Conservation (phyloP, 2,888 invertebrate genomes). For the Mythimna pallens region DNA sequence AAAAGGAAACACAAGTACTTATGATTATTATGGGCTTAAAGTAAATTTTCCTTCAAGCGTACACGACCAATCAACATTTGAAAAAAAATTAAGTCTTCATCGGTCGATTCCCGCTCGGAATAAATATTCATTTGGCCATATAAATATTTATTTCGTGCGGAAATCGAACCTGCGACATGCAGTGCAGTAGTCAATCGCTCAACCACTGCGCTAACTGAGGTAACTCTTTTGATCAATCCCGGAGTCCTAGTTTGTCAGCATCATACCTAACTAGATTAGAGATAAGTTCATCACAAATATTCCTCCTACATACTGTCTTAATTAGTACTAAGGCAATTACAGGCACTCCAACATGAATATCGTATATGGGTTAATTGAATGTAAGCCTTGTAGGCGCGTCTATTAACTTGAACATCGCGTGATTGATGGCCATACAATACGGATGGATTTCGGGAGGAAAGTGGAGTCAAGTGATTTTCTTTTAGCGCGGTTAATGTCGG, state of each 20-base stretch:
- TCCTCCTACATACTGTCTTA: constrained; percentile 32
- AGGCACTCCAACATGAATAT: constrained; percentile 51
- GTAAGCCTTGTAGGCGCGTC: constrained; percentile 39
- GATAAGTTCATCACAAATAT: constrained; percentile 20
- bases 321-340: constrained; percentile 50
- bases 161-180: no score
- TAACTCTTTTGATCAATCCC: no score
- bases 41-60: no score
- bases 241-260: not conserved
- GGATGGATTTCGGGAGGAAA: constrained; percentile 43
- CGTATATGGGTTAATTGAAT: constrained; percentile 57
- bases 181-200: no score
- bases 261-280: constrained; percentile 29
- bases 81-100: no score
- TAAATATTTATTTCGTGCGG: no score
- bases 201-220: no score
- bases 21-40: no score
- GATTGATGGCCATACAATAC: constrained; percentile 58
- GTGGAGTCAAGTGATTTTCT: constrained; percentile 43
- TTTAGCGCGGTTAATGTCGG: not conserved
- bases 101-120: no score
- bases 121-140: no score
- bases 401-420: constrained; percentile 56
- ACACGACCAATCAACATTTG: no score
- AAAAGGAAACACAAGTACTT: no score